A percentile compares a stretch with the other conserved stretches of the same genome.
phyloP scores from a whole-genome alignment of 2,797 vertebrate genomes.

The Ispidina picta region DNA sequence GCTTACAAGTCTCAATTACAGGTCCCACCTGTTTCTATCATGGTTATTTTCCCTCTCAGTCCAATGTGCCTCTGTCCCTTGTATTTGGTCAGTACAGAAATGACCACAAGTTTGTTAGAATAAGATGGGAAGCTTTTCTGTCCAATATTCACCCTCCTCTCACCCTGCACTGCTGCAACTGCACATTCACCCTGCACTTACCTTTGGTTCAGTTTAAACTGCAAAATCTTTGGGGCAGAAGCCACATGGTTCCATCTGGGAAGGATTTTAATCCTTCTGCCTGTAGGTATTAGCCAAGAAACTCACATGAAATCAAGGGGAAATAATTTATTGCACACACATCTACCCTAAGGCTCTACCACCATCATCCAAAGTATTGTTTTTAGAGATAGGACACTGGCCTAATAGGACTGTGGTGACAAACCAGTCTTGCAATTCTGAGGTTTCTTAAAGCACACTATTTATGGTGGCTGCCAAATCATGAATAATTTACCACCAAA shows the following conservation, averaged over 20 bases:
- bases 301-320: background rate
- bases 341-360: background rate
- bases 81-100: background rate
- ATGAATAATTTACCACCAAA: constrained; percentile 65
- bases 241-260: background rate
- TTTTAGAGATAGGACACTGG: background rate
- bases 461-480: constrained; percentile 12
- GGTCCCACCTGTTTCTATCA: background rate
- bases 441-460: constrained; percentile 21
- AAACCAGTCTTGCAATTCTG: constrained; percentile 25
- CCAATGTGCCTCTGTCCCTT: background rate
- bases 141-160: background rate
- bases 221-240: background rate
- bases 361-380: background rate
- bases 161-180: background rate
- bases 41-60: background rate
- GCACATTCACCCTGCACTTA: background rate
- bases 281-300: background rate
- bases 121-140: background rate
- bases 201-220: background rate
- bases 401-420: background rate
- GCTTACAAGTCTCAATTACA: background rate
- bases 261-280: background rate
- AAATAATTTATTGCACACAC: background rate
- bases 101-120: background rate